Evolutionary conservation across 2,113 vertebrate genomes (phyloP).

Genomic region (Oncorhynchus clarkii): DNA sequence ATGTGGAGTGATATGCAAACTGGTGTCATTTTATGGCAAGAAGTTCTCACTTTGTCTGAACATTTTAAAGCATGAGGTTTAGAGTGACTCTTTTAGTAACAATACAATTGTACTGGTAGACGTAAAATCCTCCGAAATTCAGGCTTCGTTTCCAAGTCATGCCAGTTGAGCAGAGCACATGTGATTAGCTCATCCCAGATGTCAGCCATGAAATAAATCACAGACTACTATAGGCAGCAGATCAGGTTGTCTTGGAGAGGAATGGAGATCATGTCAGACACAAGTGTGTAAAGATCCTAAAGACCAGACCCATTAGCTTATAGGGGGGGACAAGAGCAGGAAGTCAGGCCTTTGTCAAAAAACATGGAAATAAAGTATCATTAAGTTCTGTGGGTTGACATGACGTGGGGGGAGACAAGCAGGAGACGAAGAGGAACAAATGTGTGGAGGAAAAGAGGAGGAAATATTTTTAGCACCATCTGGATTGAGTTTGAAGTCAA

Average conservation of each 20-base stretch:
- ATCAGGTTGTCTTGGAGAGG: slow-evolving; percentile 62
- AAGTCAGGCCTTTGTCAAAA: slow-evolving; percentile 70
- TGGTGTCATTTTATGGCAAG: slow-evolving; percentile 6
- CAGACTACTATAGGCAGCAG: slow-evolving; percentile 14
- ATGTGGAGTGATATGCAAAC: background rate
- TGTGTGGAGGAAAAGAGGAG: slow-evolving; percentile 47
- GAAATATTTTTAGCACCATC: slow-evolving; percentile 77
- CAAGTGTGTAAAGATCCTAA: slow-evolving; percentile 76
- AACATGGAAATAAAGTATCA: slow-evolving; percentile 77
- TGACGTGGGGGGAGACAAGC: slow-evolving; percentile 63
- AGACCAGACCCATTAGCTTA: slow-evolving; percentile 76
- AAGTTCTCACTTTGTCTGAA: slow-evolving; percentile 14
- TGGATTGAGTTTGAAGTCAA: slow-evolving; percentile 85
- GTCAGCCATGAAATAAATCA: slow-evolving; percentile 17
- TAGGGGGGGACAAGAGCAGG: slow-evolving; percentile 59
- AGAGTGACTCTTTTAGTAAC: slow-evolving; percentile 17
- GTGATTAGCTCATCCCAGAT: slow-evolving; percentile 14
- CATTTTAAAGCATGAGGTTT: slow-evolving; percentile 11
- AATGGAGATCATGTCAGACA: slow-evolving; percentile 71
- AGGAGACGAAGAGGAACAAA: slow-evolving; percentile 75
- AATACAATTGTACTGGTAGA: slow-evolving; percentile 26
- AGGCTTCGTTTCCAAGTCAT: background rate
- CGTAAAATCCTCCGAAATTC: background rate
- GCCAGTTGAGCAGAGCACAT: background rate
- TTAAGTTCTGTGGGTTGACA: slow-evolving; percentile 76